Evolutionary conservation across 2,888 invertebrate species (phyloP).

Genomic region (Acanthosoma haemorrhoidale): DNA sequence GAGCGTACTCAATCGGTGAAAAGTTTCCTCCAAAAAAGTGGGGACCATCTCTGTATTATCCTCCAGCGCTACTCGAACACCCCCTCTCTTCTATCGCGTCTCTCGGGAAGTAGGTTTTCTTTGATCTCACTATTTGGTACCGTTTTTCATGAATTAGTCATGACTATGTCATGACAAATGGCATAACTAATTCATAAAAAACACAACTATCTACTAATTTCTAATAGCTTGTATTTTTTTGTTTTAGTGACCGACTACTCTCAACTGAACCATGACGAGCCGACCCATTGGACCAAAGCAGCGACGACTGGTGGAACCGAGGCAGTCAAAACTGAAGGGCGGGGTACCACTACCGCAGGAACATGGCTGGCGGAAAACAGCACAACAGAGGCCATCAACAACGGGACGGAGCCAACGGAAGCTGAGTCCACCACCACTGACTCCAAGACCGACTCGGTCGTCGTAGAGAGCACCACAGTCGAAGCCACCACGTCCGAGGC

Average conservation of each 20-base stretch:
- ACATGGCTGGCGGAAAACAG: conserved; percentile 33
- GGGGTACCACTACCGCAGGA: conserved; percentile 48
- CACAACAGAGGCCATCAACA: conserved; percentile 13
- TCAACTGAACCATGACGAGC: conserved; percentile 41
- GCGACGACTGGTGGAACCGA: conserved; percentile 38
- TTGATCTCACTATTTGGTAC: too few species aligned
- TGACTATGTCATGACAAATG: too few species aligned
- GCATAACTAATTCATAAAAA: too few species aligned
- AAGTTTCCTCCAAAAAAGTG: too few species aligned
- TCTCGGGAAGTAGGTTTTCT: too few species aligned
- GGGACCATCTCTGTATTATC: too few species aligned
- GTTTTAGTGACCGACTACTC: conserved; percentile 40
- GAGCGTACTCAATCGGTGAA: too few species aligned
- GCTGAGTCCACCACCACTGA: conserved; percentile 47
- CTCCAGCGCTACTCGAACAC: too few species aligned
- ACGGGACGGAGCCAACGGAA: conserved; percentile 9
- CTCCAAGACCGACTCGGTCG: conserved; percentile 47
- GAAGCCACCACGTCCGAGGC: conserved; percentile 33
- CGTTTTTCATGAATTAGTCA: too few species aligned
- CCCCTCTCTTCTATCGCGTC: too few species aligned
- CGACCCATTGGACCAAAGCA: conserved; percentile 40
- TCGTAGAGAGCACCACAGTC: conserved; percentile 47
- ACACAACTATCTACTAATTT: too few species aligned
- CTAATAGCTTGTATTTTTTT: neutral
- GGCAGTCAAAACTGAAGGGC: conserved; percentile 46